Base-by-base conservation (phyloP, 2,797 vertebrate genomes). In the Hephaestus fuliginosus region DNA sequence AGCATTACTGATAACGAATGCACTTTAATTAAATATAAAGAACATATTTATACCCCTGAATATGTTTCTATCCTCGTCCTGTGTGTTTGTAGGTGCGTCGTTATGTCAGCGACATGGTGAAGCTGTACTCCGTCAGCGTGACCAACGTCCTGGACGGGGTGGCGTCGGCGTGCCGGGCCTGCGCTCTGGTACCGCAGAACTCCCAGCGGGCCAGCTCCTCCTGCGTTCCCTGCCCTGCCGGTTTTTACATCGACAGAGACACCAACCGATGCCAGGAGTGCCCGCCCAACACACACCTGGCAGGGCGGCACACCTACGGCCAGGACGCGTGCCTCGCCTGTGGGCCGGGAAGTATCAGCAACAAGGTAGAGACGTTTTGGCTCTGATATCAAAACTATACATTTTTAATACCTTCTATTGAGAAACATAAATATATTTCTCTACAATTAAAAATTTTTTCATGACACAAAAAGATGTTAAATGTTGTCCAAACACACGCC, bases 51-150 rank as follows among this genome's bases (percentile, higher is more conserved):
- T 48, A 52, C n/a, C 20, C 28, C 17, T 55, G n/a, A n/a, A 5
- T 22, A 11, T 56, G 52, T 68, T 28, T 57, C 0, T 20, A 0
- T 46, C 1, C 12, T 49, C 52, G 8, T 28, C 3, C 14, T 20
- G 39, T 58, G 48, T 70, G 60, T 82, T 14, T 71, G 33, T 80
- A 99, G 98, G 94, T 94, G 81, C 97, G 97, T 62, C 96, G 89
- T 61, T 97, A 95, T 78, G 93, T 97, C 82, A 94, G 96, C 4
- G 98, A 99, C 76, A 82, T 95, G 89, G 98, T 96, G 88, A 99
- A 98, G 96, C 96, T 99, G 76, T 99, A 97, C 95, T 98, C 97
- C 57, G 96, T 99, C 91, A 96, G 86, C 0, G 97, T 98, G 83
- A 97, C 96, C 2, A 99, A 99, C 0, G 97, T 96, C 0, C 88